A percentile compares a stretch with the other conserved stretches of the same genome.
Evolutionary conservation across 2,113 vertebrate species (phyloP).

Genomic region (Mungos mungo): DNA sequence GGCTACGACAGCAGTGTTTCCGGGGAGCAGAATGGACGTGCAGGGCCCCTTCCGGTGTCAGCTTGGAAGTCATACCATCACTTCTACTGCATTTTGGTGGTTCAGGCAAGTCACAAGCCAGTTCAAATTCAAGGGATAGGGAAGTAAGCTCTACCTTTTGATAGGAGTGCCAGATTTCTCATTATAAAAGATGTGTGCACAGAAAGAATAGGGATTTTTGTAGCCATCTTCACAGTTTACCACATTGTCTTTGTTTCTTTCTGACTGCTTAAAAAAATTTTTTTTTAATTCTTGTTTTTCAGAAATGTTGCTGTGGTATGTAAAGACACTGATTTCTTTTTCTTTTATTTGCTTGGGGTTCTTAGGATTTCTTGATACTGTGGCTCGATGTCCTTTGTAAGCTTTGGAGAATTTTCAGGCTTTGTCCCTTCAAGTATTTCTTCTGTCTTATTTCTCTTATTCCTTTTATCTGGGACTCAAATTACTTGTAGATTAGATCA

Average conservation of each 20-base stretch:
- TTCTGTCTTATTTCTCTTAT: neutral
- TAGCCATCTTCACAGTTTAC: neutral
- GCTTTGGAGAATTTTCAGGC: conserved; percentile 15
- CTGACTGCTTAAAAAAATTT: neutral
- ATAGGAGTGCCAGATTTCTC: neutral
- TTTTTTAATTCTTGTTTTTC: neutral
- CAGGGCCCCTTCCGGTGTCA: neutral
- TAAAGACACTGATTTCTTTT: neutral
- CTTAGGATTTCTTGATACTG: neutral
- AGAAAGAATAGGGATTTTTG: neutral
- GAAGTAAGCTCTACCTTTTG: neutral
- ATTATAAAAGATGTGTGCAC: neutral
- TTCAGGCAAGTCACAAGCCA: neutral
- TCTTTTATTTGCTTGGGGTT: neutral
- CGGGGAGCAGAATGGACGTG: conserved; percentile 7
- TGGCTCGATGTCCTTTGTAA: conserved; percentile 2
- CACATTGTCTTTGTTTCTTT: neutral
- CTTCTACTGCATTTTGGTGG: neutral
- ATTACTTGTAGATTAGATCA: neutral
- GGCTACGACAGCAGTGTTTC: neutral
- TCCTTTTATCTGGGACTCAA: neutral
- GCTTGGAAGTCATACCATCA: neutral
- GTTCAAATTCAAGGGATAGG: neutral
- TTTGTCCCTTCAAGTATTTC: conserved; percentile 36
- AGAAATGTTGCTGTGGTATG: neutral